These are phyloP conservation scores for Cottoperca gobio DNA, from an alignment of 2,797 vertebrate species.

Conservation along the genomic window DNA sequence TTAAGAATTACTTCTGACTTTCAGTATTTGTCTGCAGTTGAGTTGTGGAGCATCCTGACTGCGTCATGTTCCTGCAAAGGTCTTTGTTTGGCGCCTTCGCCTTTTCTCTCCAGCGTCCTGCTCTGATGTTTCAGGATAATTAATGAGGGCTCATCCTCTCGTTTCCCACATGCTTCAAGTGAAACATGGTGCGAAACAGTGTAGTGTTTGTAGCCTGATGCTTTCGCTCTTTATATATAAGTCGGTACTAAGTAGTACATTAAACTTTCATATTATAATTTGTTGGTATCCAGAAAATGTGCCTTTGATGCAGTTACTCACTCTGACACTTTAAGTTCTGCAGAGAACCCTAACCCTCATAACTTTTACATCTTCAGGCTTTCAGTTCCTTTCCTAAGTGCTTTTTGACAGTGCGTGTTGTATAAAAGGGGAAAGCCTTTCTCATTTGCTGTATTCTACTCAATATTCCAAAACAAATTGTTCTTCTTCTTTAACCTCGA, in stretches of 20 bases:
- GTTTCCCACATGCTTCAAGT: slow-evolving; percentile 1
- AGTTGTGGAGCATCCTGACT: neutral
- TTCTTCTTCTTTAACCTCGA: neutral
- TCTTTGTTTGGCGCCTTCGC: slow-evolving; percentile 6
- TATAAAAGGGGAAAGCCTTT: neutral
- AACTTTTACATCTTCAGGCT: neutral
- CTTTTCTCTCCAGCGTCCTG: slow-evolving; percentile 22
- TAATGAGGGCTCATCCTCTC: slow-evolving; percentile 35
- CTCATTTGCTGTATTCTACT: neutral
- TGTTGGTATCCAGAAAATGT: neutral
- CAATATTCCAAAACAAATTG: slow-evolving; percentile 6
- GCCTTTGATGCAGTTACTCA: neutral
- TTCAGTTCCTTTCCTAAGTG: slow-evolving; percentile 15
- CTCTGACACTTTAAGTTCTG: slow-evolving; percentile 1
- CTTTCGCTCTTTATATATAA: neutral
- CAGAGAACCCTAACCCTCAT: neutral
- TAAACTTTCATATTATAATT: neutral
- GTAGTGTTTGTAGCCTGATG: neutral
- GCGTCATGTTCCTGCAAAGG: slow-evolving; percentile 32
- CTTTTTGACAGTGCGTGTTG: slow-evolving; percentile 24
- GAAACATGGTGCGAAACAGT: slow-evolving; percentile 7
- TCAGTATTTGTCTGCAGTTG: slow-evolving; percentile 18
- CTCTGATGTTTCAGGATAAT: slow-evolving; percentile 52
- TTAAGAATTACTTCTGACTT: slow-evolving; percentile 2
- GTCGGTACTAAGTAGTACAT: neutral